A percentile compares a stretch with the other conserved stretches of the same genome.
phyloP scores from a whole-genome alignment of 2,888 invertebrate species.

The Agrotis ipsilon region DNA sequence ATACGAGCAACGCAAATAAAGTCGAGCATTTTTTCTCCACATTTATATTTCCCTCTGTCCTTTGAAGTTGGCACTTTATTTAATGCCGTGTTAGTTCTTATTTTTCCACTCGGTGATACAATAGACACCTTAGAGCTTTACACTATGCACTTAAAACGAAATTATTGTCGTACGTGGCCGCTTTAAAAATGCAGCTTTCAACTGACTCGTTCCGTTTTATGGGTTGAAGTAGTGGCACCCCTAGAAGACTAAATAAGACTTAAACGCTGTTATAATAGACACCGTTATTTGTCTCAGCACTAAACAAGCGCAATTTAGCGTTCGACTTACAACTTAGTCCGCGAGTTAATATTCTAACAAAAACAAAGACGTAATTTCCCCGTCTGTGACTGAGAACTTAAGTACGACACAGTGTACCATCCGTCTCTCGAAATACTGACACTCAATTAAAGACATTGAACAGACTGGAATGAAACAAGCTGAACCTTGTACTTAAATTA shows the following conservation, averaged over 20 bases:
- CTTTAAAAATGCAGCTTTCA: slow-evolving; percentile 30
- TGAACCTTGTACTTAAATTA: background rate
- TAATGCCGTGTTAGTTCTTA: slow-evolving; percentile 65
- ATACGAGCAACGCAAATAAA: slow-evolving; percentile 76
- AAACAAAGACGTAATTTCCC: slow-evolving; percentile 56
- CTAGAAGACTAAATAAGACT: slow-evolving; percentile 44
- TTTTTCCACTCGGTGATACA: slow-evolving; percentile 52
- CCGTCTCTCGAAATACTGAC: slow-evolving; percentile 34
- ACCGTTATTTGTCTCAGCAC: slow-evolving; percentile 54
- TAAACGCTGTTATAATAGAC: slow-evolving; percentile 48
- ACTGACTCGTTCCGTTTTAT: slow-evolving; percentile 33
- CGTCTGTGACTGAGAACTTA: slow-evolving; percentile 49
- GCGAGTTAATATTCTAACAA: slow-evolving; percentile 59
- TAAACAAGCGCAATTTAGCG: slow-evolving; percentile 54
- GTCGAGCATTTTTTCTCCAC: slow-evolving; percentile 71
- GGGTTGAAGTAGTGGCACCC: slow-evolving; percentile 23
- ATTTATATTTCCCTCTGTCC: slow-evolving; percentile 68
- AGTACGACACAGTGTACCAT: slow-evolving; percentile 34
- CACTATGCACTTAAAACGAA: slow-evolving; percentile 31
- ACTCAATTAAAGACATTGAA: slow-evolving; percentile 15
- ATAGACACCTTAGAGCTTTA: slow-evolving; percentile 31
- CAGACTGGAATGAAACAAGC: slow-evolving; percentile 12
- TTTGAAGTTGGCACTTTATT: slow-evolving; percentile 76
- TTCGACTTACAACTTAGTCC: slow-evolving; percentile 60
- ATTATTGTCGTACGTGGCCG: slow-evolving; percentile 40